Evolutionary conservation across 2,888 invertebrate species (phyloP).

Genomic region (Hypercompe scribonia): DNA sequence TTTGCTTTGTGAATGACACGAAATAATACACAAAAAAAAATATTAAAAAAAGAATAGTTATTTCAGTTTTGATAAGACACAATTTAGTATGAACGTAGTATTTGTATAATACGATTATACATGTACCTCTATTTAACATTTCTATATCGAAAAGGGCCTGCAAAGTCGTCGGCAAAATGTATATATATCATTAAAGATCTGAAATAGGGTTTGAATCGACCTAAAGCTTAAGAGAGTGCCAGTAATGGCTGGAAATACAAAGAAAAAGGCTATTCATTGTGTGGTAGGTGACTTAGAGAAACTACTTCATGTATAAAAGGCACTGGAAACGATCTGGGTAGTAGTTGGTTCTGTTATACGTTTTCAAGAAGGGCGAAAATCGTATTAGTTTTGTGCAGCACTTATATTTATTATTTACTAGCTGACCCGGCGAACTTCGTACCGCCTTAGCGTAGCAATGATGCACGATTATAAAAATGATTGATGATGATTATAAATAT

Average conservation of each 20-base stretch:
- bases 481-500: too few relatives aligned
- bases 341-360: constrained; percentile 29
- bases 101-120: constrained; percentile 12
- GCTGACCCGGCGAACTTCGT: too few relatives aligned
- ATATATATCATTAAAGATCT: constrained; percentile 34
- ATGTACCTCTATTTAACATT: constrained; percentile 33
- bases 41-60: constrained; percentile 52
- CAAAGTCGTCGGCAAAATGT: constrained; percentile 24
- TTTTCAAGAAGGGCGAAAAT: constrained; percentile 26
- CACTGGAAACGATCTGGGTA: constrained; percentile 29
- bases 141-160: constrained; percentile 24
- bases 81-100: constrained; percentile 39
- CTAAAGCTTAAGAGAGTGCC: constrained; percentile 44
- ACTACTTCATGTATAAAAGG: constrained; percentile 40
- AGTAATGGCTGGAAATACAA: constrained; percentile 47
- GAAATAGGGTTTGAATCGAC: constrained; percentile 40
- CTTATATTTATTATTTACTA: background rate
- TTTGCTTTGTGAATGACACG: constrained; percentile 64
- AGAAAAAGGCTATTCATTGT: constrained; percentile 46
- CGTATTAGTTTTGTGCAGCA: constrained; percentile 14
- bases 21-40: constrained; percentile 51
- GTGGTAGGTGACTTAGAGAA: constrained; percentile 32
- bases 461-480: too few relatives aligned
- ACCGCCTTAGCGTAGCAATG: too few relatives aligned
- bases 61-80: constrained; percentile 44